These are phyloP conservation scores for Carlito syrichta DNA, from an alignment of 2,113 vertebrate species.

Conservation along the genomic window DNA sequence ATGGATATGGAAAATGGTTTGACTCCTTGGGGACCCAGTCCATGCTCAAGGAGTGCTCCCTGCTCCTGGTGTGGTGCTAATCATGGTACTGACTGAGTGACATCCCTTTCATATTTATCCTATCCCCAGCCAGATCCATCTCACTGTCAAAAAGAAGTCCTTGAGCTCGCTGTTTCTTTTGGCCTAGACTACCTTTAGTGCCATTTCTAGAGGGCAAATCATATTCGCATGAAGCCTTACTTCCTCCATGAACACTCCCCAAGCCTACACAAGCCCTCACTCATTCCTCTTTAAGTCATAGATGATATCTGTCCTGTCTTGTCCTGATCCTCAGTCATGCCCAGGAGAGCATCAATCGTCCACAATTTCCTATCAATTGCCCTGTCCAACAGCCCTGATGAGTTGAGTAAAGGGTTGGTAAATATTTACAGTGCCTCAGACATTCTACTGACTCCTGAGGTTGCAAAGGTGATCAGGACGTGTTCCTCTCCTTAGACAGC, in stretches of 20 bases:
- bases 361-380: rapidly evolving
- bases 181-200: neutral
- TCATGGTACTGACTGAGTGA: neutral
- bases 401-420: neutral
- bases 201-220: too few relatives aligned
- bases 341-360: neutral
- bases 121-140: neutral
- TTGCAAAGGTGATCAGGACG: neutral
- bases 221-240: neutral
- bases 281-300: neutral
- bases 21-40: neutral
- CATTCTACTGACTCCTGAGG: too few relatives aligned
- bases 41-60: rapidly evolving
- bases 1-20: neutral
- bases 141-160: neutral
- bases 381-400: neutral
- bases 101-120: neutral
- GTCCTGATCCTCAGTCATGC: rapidly evolving
- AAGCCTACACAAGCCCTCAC: neutral
- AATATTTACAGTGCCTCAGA: too few relatives aligned
- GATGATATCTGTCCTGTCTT: neutral
- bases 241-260: neutral
- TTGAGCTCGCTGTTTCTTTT: neutral
- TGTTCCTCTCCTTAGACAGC: neutral
- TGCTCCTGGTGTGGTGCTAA: neutral